Evolutionary conservation across 2,888 invertebrate genomes (phyloP).

Genomic region (Strigamia transsilvanica): DNA sequence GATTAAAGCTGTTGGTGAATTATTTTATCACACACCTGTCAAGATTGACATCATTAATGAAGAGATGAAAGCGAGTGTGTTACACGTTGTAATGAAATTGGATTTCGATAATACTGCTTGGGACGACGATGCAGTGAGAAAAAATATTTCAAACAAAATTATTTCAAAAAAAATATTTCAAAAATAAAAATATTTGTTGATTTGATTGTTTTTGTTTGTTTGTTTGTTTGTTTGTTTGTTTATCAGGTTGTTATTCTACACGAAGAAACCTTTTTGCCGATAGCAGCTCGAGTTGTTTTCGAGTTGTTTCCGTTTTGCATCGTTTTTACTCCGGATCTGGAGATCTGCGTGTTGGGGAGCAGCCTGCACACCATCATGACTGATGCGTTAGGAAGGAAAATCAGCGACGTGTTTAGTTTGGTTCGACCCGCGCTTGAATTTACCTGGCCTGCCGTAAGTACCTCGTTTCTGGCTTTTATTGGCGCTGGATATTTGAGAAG

Average conservation of each 20-base stretch:
- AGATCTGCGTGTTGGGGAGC: constrained; percentile 87
- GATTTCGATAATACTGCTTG: constrained; percentile 94
- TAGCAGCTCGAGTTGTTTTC: constrained; percentile 87
- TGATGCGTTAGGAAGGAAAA: constrained; percentile 85
- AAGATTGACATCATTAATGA: constrained; percentile 88
- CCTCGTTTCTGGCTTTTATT: neutral
- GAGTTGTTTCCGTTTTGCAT: constrained; percentile 98
- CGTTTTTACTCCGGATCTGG: constrained; percentile 91
- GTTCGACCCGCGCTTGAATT: constrained; percentile 92
- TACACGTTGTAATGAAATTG: constrained; percentile 92
- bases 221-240: neutral
- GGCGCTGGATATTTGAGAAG: neutral
- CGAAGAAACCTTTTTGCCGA: constrained; percentile 67
- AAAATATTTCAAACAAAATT: neutral
- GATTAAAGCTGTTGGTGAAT: constrained; percentile 72
- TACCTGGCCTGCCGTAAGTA: constrained; percentile 89
- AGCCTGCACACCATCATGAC: constrained; percentile 78
- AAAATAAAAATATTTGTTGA: too few relatives aligned
- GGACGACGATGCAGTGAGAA: constrained; percentile 55
- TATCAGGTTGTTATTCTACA: constrained; percentile 21
- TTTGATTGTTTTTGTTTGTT: neutral
- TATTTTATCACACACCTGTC: constrained; percentile 95
- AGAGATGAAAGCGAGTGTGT: constrained; percentile 86
- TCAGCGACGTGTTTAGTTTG: constrained; percentile 90
- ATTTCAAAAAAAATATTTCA: neutral